Conservation (phyloP, 2,797 vertebrate species). For the Thaleichthys pacificus region DNA sequence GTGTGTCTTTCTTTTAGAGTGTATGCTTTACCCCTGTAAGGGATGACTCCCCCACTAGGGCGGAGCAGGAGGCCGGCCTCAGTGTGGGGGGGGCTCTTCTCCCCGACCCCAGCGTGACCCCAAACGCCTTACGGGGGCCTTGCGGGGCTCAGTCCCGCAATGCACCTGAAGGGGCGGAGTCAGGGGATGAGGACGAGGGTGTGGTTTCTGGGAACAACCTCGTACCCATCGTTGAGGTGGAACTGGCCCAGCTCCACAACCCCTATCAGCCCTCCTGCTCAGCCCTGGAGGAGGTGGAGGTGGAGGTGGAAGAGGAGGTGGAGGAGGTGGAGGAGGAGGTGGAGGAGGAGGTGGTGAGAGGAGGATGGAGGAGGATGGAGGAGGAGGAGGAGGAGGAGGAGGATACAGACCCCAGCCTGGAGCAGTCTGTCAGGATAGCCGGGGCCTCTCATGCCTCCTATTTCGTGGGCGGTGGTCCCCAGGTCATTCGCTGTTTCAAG, state of each 20-base stretch:
- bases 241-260: constrained; percentile 44
- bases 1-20: constrained; percentile 64
- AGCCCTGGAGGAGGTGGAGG: constrained; percentile 45
- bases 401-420: constrained; percentile 20
- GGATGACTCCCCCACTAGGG: constrained; percentile 52
- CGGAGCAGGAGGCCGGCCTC: constrained; percentile 50
- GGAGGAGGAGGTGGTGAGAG: constrained; percentile 32
- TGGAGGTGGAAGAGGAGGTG: constrained; percentile 28
- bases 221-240: constrained; percentile 59
- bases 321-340: no score
- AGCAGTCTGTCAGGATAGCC: constrained; percentile 43
- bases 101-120: constrained; percentile 34
- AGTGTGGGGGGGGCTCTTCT: constrained; percentile 39
- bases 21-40: constrained; percentile 52
- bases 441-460: constrained; percentile 59
- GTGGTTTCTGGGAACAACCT: constrained; percentile 51
- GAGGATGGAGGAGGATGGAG: constrained; percentile 34
- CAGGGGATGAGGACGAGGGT: constrained; percentile 45
- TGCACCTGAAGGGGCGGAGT: constrained; percentile 43
- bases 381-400: constrained; percentile 24
- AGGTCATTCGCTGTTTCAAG: constrained; percentile 71
- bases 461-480: constrained; percentile 62
- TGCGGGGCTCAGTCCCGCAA: constrained; percentile 25
- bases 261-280: constrained; percentile 30
- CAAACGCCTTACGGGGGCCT: constrained; percentile 32